Base-by-base conservation (phyloP, 2,888 invertebrate genomes). In the Caenorhabditis macrosperma region DNA sequence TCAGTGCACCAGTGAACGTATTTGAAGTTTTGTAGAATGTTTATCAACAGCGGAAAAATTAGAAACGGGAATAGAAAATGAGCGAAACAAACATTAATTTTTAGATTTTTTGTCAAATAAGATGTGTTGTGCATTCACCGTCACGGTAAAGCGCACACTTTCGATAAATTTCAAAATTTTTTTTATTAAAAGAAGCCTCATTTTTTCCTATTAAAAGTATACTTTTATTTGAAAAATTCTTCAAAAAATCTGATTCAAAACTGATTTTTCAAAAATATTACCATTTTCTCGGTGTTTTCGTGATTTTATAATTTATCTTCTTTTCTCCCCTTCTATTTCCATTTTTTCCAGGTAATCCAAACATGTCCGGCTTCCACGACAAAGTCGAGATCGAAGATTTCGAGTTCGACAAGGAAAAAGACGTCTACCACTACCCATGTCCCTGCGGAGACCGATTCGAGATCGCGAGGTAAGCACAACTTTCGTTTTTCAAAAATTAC, bases 361-460 rank as follows among this genome's bases (percentile, higher is more conserved):
- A 17, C 6, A 89, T 89, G 88, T 74, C 89, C 9, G 88, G 88
- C 9, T 90, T 90, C 72, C 90, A 90, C 83, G 90, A 90, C 76
- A 90, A 90, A 79, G 94, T 99, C 83, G 99, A 99, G 93, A 98
- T 99, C 85, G 99, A 99, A 92, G 99, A 99, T 91, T 98, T 99
- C 91, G 97, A 98, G 91, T 99, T 95, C 93, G 97, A 98, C 92
- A 95, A 96, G 91, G 97, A 98, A 83, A 95, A 95, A 35, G 96
- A 96, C 90, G 94, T 95, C 87, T 99, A 97, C 91, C 95, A 95
- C 90, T 99, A 97, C 91, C 99, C 99, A 0, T 99, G 99, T 92
- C 99, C 99, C 4, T 99, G 99, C 91, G 99, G 99, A 28, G 99
- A 99, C 92, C 93, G 95, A 91, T 99, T 99, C 92, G 95, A 96